phyloP scores from a whole-genome alignment of 2,888 invertebrate genomes.

The Pocota personata region DNA sequence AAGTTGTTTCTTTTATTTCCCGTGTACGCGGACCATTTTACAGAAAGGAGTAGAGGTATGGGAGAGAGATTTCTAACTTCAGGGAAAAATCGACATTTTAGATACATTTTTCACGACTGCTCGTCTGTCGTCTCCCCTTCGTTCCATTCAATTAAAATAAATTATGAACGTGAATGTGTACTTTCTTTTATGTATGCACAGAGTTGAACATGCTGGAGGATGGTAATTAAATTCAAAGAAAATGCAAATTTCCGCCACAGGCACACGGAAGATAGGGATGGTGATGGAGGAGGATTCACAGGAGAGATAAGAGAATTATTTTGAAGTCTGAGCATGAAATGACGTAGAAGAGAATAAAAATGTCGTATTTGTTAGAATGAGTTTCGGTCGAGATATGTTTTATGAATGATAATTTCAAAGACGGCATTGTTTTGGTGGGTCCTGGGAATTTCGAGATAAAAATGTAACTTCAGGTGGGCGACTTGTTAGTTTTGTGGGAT shows the following conservation, averaged over 20 bases:
- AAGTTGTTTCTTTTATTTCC: not conserved
- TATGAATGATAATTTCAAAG: conserved; percentile 40
- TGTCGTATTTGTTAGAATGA: conserved; percentile 51
- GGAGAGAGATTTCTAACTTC: not conserved
- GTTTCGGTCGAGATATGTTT: conserved; percentile 35
- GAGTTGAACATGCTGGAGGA: conserved; percentile 24
- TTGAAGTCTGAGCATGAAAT: conserved; percentile 41
- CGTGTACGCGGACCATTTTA: not conserved
- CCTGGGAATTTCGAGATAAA: not conserved
- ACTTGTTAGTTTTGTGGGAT: not conserved
- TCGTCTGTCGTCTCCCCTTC: not conserved
- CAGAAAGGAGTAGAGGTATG: not conserved
- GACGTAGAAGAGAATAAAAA: conserved; percentile 50
- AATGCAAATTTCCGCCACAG: conserved; percentile 46
- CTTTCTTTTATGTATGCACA: conserved; percentile 20
- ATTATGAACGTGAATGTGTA: conserved; percentile 42
- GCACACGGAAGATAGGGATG: not conserved
- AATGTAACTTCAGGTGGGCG: not conserved
- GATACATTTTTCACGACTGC: conserved; percentile 14
- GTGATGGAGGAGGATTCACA: not conserved
- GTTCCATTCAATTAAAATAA: conserved; percentile 32
- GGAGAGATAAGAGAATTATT: conserved; percentile 9
- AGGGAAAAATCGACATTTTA: conserved; percentile 38
- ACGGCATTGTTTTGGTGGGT: not conserved
- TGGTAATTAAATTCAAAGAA: conserved; percentile 60